These are phyloP conservation scores for Ahaetulla prasina DNA, from an alignment of 2,113 vertebrate genomes.

Conservation along the genomic window DNA sequence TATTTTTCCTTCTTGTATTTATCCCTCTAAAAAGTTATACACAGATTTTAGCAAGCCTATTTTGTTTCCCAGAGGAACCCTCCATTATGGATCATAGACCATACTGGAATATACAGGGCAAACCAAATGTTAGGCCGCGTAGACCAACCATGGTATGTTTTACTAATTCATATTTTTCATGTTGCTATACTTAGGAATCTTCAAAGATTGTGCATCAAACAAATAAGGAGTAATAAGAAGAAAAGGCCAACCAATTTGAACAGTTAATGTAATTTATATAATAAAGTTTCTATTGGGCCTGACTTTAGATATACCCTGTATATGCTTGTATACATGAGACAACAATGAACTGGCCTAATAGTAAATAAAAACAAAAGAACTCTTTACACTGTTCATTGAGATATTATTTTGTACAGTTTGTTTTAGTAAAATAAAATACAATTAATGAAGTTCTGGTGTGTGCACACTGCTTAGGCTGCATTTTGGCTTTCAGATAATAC, in stretches of 20 bases:
- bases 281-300: neutral
- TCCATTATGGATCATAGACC: neutral
- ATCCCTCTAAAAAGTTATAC: neutral
- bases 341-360: neutral
- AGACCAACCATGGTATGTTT: neutral
- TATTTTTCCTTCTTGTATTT: neutral
- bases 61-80: neutral
- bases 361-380: neutral
- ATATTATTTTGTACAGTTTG: neutral
- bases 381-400: neutral
- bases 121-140: neutral
- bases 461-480: neutral
- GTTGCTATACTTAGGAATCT: neutral
- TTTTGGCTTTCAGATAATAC: neutral
- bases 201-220: neutral
- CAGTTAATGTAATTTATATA: neutral
- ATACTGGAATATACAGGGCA: neutral
- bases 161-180: neutral
- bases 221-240: neutral
- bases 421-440: neutral
- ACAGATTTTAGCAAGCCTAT: neutral
- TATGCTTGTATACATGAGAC: neutral
- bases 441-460: neutral
- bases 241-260: neutral
- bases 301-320: neutral